Evolutionary conservation across 2,888 invertebrate species (phyloP).

Genomic region (Megastigmus dorsalis): DNA sequence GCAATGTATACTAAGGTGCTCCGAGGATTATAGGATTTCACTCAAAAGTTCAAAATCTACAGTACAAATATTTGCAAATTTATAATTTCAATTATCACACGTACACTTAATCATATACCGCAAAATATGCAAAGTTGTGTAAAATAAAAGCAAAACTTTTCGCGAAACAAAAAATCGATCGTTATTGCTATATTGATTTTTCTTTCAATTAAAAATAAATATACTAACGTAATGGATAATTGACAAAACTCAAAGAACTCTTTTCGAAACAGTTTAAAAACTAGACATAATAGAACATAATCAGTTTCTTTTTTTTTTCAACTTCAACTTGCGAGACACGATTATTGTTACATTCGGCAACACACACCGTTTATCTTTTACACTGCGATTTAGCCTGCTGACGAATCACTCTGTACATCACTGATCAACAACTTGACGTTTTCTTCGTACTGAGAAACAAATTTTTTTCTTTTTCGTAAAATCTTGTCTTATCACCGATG

Average conservation of each 20-base stretch:
- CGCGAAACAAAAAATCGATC: slow-evolving; percentile 27
- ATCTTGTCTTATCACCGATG: slow-evolving; percentile 29
- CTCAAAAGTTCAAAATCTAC: slow-evolving; percentile 19
- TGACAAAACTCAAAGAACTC: slow-evolving; percentile 21
- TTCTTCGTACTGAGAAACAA: slow-evolving; percentile 30
- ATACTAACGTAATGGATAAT: slow-evolving; percentile 23
- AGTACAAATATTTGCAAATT: slow-evolving; percentile 52
- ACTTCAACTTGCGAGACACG: slow-evolving; percentile 26
- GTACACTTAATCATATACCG: slow-evolving; percentile 14
- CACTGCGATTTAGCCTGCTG: slow-evolving; percentile 6
- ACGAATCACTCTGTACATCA: slow-evolving; percentile 48
- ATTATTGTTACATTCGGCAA: slow-evolving; percentile 25
- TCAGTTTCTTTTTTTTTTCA: slow-evolving; percentile 5
- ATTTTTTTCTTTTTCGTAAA: slow-evolving; percentile 23
- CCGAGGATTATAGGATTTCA: slow-evolving; percentile 2
- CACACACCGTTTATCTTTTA: slow-evolving; percentile 6
- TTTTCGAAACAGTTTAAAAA: slow-evolving; percentile 36
- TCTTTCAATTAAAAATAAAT: slow-evolving; percentile 36
- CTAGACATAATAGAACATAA: slow-evolving; percentile 23
- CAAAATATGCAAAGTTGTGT: slow-evolving; percentile 29
- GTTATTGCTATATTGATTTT: slow-evolving; percentile 29
- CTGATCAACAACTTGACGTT: slow-evolving; percentile 40
- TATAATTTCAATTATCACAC: slow-evolving; percentile 46
- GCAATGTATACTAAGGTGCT: slow-evolving; percentile 10
- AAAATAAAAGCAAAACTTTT: slow-evolving; percentile 35